These are phyloP conservation scores for Eupithecia exiguata DNA, from an alignment of 2,888 invertebrate genomes.

Conservation along the genomic window DNA sequence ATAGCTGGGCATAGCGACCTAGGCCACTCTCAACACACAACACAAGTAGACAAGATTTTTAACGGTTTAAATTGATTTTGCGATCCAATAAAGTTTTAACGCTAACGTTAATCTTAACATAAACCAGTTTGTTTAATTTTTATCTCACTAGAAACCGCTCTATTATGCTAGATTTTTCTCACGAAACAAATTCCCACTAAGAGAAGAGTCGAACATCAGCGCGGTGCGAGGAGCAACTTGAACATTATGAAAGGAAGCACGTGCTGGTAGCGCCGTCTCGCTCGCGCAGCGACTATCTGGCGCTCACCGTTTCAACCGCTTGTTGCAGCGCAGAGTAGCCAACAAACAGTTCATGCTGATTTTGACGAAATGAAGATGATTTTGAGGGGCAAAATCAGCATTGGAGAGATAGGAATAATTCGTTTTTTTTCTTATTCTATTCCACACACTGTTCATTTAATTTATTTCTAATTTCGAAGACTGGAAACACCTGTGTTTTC, in stretches of 20 bases:
- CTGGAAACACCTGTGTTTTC: not conserved
- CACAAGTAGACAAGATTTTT: not conserved
- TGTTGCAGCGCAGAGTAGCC: conserved; percentile 43
- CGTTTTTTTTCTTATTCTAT: not conserved
- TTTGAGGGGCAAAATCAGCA: no score
- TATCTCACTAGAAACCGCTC: no score
- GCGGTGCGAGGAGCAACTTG: conserved; percentile 73
- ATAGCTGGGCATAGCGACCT: not conserved
- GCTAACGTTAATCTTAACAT: conserved; percentile 26
- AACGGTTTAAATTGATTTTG: not conserved
- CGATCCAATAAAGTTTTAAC: not conserved
- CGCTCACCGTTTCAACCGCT: conserved; percentile 36
- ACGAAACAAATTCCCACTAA: conserved; percentile 75
- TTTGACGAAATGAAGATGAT: no score
- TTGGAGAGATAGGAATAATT: no score
- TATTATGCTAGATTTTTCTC: conserved; percentile 53
- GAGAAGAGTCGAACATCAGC: conserved; percentile 73
- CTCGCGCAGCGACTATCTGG: conserved; percentile 51
- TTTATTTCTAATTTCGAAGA: not conserved
- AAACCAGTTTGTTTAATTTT: conserved; percentile 23
- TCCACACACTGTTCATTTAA: not conserved
- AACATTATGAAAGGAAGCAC: conserved; percentile 78
- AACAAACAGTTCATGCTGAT: not conserved
- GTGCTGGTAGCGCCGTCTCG: conserved; percentile 68
- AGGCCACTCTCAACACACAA: not conserved